These are phyloP conservation scores for Stramonita haemastoma DNA, from an alignment of 2,888 invertebrate genomes.

Conservation along the genomic window DNA sequence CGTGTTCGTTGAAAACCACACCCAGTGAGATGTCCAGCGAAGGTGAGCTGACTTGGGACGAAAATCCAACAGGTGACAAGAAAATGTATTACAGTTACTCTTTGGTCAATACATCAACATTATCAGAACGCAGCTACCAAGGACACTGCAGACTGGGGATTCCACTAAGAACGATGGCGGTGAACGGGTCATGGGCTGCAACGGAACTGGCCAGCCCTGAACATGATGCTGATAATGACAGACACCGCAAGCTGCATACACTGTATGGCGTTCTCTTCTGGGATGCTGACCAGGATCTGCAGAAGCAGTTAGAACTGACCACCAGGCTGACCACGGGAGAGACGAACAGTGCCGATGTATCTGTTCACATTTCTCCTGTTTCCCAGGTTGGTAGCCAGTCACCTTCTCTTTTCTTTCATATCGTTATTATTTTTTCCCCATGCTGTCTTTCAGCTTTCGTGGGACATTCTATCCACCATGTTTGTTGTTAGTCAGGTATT, in stretches of 20 bases:
- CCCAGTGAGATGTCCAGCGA: neutral
- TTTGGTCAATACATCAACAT: conserved; percentile 32
- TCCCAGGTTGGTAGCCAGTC: conserved; percentile 45
- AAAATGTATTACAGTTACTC: conserved; percentile 40
- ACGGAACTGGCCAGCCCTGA: neutral
- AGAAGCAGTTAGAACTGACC: conserved; percentile 58
- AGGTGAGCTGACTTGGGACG: conserved; percentile 43
- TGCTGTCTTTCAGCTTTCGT: too few species aligned
- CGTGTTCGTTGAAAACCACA: conserved; percentile 39
- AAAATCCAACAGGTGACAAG: conserved; percentile 42
- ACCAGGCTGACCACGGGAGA: conserved; percentile 49
- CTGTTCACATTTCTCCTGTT: conserved; percentile 55
- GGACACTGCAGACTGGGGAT: conserved; percentile 48
- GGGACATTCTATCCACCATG: too few species aligned
- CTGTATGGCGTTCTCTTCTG: conserved; percentile 58
- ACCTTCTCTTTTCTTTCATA: neutral
- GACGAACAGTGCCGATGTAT: conserved; percentile 53
- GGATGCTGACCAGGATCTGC: conserved; percentile 63
- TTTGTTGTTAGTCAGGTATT: too few species aligned
- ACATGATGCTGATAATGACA: neutral
- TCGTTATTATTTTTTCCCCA: too few species aligned
- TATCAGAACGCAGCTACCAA: neutral
- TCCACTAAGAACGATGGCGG: conserved; percentile 49
- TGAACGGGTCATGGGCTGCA: conserved; percentile 47
- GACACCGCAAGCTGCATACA: conserved; percentile 26